These are phyloP conservation scores for Ferrisia virgata DNA, from an alignment of 2,888 invertebrate genomes.

Conservation along the genomic window DNA sequence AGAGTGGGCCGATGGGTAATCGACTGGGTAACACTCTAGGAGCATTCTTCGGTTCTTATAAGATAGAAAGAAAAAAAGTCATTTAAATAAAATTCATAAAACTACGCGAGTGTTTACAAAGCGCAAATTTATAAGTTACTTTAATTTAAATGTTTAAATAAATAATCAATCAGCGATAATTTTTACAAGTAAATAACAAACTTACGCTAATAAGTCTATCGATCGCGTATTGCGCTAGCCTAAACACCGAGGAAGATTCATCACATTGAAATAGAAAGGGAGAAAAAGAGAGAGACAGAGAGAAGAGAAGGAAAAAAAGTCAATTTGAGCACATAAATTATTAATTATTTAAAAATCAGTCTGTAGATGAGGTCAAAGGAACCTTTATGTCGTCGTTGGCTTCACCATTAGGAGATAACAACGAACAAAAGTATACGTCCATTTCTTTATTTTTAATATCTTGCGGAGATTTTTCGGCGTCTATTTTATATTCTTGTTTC, in stretches of 20 bases:
- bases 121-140: slow-evolving; percentile 3
- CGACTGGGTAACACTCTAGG: background rate
- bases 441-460: slow-evolving; percentile 52
- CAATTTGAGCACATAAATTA: slow-evolving; percentile 38
- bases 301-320: too few relatives aligned
- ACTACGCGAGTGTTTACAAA: slow-evolving; percentile 8
- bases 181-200: slow-evolving; percentile 31
- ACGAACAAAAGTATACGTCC: slow-evolving; percentile 55
- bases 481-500: slow-evolving; percentile 36
- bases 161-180: slow-evolving; percentile 2
- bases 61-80: background rate
- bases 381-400: slow-evolving; percentile 46
- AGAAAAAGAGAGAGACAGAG: too few relatives aligned
- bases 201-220: slow-evolving; percentile 27
- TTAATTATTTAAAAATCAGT: slow-evolving; percentile 28
- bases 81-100: background rate
- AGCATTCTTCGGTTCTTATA: background rate
- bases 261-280: too few relatives aligned
- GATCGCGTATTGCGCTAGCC: background rate
- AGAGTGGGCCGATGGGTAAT: background rate
- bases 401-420: slow-evolving; percentile 52
- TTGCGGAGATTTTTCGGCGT: background rate
- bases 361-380: slow-evolving; percentile 27
- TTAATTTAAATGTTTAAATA: background rate
- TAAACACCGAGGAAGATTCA: slow-evolving; percentile 18